Evolutionary conservation across 2,797 vertebrate genomes (phyloP), one percentile per base, ranked within the genome.

Genomic region (Macrochelys suwanniensis): DNA sequence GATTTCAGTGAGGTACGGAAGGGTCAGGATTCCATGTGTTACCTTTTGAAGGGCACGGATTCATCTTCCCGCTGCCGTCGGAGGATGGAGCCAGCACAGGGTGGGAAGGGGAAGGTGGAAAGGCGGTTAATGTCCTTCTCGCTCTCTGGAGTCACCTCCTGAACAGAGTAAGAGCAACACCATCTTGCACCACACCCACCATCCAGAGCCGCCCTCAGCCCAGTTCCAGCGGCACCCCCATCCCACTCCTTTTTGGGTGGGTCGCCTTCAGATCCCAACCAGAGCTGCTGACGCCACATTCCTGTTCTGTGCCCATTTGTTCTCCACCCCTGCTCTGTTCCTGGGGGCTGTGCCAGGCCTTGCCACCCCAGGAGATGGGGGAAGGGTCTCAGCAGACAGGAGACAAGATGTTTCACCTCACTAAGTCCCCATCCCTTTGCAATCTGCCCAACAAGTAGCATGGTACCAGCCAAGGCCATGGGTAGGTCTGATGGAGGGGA

Each of bases 51-150:
- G 74, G 97, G 97, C 9, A 94, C 94, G 0, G 94, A 97, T 78
- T 96, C 97, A 6, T 98, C 98, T 61, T 98, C 98, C 1, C 98
- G 98, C 95, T 98, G 98, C 65, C 99, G 97, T 5, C 99, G 98
- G 90, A 99, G 98, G 95, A 99, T 99, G 97, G 99, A 99, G 97
- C 99, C 99, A 0, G 98, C 96, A 42, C 99, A 99, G 4, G 99
- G 99, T 3, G 99, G 99, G 89, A 99, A 99, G 13, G 99, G 99
- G 89, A 99, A 99, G 4, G 98, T 99, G 81, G 99, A 99, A 42
- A 99, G 99, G 2, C 99, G 98, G 93, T 99, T 99, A 97, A 99
- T 99, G 86, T 99, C 99, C 97, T 99, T 99, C 96, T 99, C 99
- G 0, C 97, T 98, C 90, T 99, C 98, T 0, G 98, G 98, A 84